A percentile compares a stretch with the other conserved stretches of the same genome.
phyloP scores from a whole-genome alignment of 1,140 invertebrate species.

The Drosophila neocordata region DNA sequence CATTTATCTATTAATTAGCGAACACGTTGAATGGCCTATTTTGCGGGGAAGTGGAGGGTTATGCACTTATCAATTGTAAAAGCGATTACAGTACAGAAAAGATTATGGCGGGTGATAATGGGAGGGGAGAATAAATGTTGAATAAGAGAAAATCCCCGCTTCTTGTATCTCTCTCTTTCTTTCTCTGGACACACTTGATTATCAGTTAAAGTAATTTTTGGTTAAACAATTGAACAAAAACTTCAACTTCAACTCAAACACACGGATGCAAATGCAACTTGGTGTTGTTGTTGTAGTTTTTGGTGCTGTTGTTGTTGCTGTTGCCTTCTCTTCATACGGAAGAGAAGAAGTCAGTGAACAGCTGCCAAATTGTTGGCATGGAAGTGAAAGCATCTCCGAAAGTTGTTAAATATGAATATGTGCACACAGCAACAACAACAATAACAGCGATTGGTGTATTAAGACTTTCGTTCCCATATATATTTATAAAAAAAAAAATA shows the following conservation, averaged over 20 bases:
- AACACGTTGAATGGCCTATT: not conserved
- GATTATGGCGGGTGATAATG: too few relatives aligned
- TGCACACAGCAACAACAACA: conserved; percentile 38
- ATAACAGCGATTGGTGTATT: conserved; percentile 16
- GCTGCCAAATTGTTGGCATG: conserved; percentile 65
- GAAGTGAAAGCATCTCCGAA: conserved; percentile 76
- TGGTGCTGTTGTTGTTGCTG: conserved; percentile 8
- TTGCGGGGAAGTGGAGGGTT: not conserved
- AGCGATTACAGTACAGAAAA: not conserved
- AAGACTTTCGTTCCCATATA: conserved; percentile 11
- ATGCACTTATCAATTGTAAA: not conserved
- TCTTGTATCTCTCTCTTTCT: conserved; percentile 5
- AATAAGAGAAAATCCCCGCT: not conserved
- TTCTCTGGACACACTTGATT: conserved; percentile 21
- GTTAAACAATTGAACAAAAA: conserved; percentile 11
- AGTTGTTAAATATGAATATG: conserved; percentile 66
- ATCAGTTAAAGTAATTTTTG: conserved; percentile 23
- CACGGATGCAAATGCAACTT: conserved; percentile 38
- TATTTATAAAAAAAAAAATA: not conserved
- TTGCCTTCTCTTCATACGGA: conserved; percentile 30
- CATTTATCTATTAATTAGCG: conserved; percentile 1
- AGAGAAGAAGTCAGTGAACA: conserved; percentile 35
- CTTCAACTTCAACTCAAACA: conserved; percentile 18
- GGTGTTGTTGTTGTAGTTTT: conserved; percentile 9
- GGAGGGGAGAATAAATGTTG: not conserved